A percentile compares a stretch with the other conserved stretches of the same genome.
phyloP scores from a whole-genome alignment of 2,113 vertebrate species.

The Platichthys stellatus region DNA sequence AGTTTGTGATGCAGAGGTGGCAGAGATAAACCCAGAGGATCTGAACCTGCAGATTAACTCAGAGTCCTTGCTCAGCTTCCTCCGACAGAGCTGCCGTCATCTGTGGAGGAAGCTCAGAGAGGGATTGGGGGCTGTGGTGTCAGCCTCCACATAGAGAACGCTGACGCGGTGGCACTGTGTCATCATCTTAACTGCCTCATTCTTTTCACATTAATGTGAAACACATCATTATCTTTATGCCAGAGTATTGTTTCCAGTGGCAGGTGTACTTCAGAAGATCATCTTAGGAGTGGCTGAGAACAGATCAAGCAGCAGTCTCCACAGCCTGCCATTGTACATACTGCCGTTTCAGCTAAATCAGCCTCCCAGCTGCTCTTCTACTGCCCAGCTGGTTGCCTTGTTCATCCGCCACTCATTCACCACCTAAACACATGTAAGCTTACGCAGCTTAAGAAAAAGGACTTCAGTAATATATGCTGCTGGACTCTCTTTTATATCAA shows the following conservation, averaged over 20 bases:
- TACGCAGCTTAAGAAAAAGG: slow-evolving; percentile 21
- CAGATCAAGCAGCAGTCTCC: background rate
- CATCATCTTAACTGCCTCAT: no score
- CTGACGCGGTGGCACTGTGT: background rate
- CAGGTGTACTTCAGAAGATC: no score
- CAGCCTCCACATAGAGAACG: background rate
- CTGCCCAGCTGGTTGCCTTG: slow-evolving; percentile 4
- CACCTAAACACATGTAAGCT: slow-evolving; percentile 9
- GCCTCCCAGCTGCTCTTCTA: slow-evolving; percentile 32
- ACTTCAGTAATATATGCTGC: background rate
- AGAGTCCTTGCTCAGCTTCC: background rate
- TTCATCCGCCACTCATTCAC: slow-evolving; percentile 34
- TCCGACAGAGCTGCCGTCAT: background rate
- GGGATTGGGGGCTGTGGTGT: background rate
- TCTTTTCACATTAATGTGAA: background rate
- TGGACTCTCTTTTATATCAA: background rate
- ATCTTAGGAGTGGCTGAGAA: no score
- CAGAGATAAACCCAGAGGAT: slow-evolving; percentile 6
- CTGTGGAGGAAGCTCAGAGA: background rate
- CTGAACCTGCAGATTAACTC: slow-evolving; percentile 9
- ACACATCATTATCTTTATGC: no score
- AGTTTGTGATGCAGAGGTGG: background rate
- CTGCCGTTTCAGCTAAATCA: slow-evolving; percentile 46
- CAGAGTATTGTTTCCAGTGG: no score
- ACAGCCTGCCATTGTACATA: slow-evolving; percentile 24